These are phyloP conservation scores for Watsonalla binaria DNA, from an alignment of 2,888 invertebrate genomes.

Conservation along the genomic window DNA sequence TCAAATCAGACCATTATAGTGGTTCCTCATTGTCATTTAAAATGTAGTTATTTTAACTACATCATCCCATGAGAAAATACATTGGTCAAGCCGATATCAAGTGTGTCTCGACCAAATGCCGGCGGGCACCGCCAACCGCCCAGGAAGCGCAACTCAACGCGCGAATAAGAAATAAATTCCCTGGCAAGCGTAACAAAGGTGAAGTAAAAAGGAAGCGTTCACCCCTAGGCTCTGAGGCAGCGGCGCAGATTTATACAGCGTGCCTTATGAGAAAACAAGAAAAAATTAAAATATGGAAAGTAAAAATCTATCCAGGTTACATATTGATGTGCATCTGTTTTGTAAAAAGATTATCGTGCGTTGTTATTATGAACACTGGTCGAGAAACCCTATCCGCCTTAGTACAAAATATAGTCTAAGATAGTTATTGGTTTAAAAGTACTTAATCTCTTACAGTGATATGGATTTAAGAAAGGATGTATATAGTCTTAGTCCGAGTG, in stretches of 20 bases:
- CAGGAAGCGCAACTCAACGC: constrained; percentile 75
- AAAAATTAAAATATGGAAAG: not conserved
- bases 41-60: too few species aligned
- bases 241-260: constrained; percentile 52
- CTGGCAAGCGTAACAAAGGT: constrained; percentile 77
- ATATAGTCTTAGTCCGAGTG: too few species aligned
- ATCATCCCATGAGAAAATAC: too few species aligned
- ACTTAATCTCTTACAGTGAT: too few species aligned
- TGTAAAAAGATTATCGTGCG: too few species aligned
- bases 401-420: too few species aligned
- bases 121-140: constrained; percentile 66
- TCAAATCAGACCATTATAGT: too few species aligned
- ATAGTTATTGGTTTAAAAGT: too few species aligned
- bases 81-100: not conserved
- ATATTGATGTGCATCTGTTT: not conserved
- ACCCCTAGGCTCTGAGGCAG: constrained; percentile 43
- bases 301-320: not conserved
- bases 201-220: constrained; percentile 71
- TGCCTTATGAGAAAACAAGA: constrained; percentile 48
- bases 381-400: too few species aligned
- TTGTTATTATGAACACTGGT: too few species aligned
- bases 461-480: too few species aligned
- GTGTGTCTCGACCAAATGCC: constrained; percentile 36
- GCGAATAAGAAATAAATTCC: constrained; percentile 76
- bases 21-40: too few species aligned